These are phyloP conservation scores for Amiota minor DNA, from an alignment of 2,888 invertebrate genomes.

Conservation along the genomic window DNA sequence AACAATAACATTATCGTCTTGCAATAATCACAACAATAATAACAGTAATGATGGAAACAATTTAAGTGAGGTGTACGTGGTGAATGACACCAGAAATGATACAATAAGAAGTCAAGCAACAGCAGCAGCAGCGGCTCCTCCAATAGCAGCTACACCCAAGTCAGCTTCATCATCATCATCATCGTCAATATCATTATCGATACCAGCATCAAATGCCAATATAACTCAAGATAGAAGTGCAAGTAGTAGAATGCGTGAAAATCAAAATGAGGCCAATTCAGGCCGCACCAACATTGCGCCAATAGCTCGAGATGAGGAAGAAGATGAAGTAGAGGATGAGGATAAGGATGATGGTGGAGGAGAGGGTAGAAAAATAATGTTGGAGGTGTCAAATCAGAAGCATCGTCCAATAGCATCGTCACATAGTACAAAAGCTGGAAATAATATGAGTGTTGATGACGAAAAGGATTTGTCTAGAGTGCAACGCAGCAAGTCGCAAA, in stretches of 20 bases:
- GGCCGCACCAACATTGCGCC: slow-evolving; percentile 53
- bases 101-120: slow-evolving; percentile 42
- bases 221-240: neutral
- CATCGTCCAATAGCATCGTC: slow-evolving; percentile 34
- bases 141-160: slow-evolving; percentile 52
- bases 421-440: slow-evolving; percentile 25
- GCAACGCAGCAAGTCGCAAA: slow-evolving; percentile 71
- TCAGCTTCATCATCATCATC: slow-evolving; percentile 34
- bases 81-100: slow-evolving; percentile 67
- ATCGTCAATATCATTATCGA: neutral
- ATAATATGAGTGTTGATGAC: slow-evolving; percentile 29
- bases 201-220: slow-evolving; percentile 18
- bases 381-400: slow-evolving; percentile 21
- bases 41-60: slow-evolving; percentile 36
- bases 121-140: slow-evolving; percentile 16
- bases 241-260: slow-evolving; percentile 24
- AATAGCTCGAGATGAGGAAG: slow-evolving; percentile 63
- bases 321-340: slow-evolving; percentile 47
- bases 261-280: slow-evolving; percentile 50
- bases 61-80: slow-evolving; percentile 64
- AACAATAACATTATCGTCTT: slow-evolving; percentile 38
- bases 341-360: slow-evolving; percentile 40
- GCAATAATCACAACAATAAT: slow-evolving; percentile 42
- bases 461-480: slow-evolving; percentile 34
- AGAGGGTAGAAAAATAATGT: slow-evolving; percentile 22